A percentile compares a stretch with the other conserved stretches of the same genome.
phyloP scores from a whole-genome alignment of 2,888 invertebrate genomes.

The Campoletis raptor region DNA sequence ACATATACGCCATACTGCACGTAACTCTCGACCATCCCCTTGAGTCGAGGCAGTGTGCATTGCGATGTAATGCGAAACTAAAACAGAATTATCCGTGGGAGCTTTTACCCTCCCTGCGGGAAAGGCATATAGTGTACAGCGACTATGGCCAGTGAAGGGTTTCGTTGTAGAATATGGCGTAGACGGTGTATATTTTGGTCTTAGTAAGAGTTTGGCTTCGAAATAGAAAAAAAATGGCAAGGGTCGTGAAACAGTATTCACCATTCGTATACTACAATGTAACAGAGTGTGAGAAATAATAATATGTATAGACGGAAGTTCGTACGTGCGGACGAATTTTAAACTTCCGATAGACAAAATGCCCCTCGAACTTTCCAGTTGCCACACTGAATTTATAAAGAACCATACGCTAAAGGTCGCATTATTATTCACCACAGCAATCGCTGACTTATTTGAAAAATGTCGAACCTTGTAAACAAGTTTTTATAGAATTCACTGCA shows the following conservation, averaged over 20 bases:
- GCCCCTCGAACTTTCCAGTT: slow-evolving; percentile 3
- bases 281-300: slow-evolving; percentile 48
- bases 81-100: slow-evolving; percentile 82
- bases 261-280: slow-evolving; percentile 28
- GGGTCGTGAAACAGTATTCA: neutral
- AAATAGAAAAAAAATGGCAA: neutral
- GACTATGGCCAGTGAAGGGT: slow-evolving; percentile 58
- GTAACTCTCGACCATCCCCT: slow-evolving; percentile 49
- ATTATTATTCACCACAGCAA: slow-evolving; percentile 30
- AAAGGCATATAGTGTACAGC: slow-evolving; percentile 30
- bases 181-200: neutral
- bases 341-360: slow-evolving; percentile 35
- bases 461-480: neutral
- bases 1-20: slow-evolving; percentile 41
- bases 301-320: slow-evolving; percentile 16
- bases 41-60: slow-evolving; percentile 73
- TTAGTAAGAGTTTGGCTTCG: slow-evolving; percentile 9
- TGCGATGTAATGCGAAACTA: slow-evolving; percentile 83
- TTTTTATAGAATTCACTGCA: neutral
- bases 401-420: neutral
- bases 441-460: slow-evolving; percentile 1
- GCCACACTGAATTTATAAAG: slow-evolving; percentile 12
- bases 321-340: slow-evolving; percentile 50
- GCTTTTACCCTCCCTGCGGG: slow-evolving; percentile 71
- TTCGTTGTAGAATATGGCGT: slow-evolving; percentile 22